These are phyloP conservation scores for Alauda arvensis DNA, from an alignment of 2,797 vertebrate genomes.

Conservation along the genomic window DNA sequence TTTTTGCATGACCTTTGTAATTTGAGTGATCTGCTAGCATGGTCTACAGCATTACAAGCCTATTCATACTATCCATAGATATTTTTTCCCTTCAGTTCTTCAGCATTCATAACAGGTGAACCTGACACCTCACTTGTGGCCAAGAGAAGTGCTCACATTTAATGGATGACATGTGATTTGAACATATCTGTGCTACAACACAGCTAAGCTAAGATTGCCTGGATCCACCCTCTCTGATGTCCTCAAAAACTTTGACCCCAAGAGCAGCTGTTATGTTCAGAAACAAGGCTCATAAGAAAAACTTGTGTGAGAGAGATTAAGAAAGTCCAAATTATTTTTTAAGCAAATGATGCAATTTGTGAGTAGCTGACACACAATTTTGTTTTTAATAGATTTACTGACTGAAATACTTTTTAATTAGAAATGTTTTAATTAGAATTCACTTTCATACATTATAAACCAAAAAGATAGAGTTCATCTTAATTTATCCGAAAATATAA, in stretches of 20 bases:
- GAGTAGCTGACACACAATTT: not conserved
- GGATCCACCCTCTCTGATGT: not conserved
- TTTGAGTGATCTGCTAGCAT: not conserved
- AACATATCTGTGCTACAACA: not conserved
- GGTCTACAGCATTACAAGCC: not conserved
- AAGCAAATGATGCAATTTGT: not conserved
- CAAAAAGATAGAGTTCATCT: not conserved
- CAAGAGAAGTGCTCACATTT: not conserved
- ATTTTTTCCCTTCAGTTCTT: not conserved
- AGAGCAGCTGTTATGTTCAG: not conserved
- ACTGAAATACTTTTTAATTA: constrained; percentile 25
- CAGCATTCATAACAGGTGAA: not conserved
- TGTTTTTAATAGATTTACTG: not conserved
- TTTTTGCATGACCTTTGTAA: not conserved
- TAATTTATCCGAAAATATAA: not conserved
- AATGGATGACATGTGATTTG: not conserved
- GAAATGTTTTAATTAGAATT: constrained; percentile 6
- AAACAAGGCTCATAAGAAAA: not conserved
- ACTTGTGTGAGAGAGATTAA: not conserved
- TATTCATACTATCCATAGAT: not conserved
- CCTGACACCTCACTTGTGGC: not conserved
- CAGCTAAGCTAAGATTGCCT: not conserved
- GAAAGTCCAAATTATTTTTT: not conserved
- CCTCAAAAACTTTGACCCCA: not conserved
- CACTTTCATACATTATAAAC: not conserved